Conservation (phyloP, 2,113 vertebrate species). For the Arizona elegans region DNA sequence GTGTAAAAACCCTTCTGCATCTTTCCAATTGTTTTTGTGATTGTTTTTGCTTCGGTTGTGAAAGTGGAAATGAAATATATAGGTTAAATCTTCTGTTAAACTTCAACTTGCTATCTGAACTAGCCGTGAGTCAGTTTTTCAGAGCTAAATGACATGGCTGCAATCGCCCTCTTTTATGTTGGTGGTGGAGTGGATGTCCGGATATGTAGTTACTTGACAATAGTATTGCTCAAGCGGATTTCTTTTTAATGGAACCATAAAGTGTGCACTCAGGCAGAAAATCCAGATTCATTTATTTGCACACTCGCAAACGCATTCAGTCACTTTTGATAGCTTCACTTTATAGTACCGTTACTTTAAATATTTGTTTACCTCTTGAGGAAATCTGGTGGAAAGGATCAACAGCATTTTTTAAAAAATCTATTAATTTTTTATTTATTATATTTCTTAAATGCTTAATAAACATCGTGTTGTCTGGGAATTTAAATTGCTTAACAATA, state of each 20-base stretch:
- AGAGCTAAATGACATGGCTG: background rate
- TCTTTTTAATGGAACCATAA: background rate
- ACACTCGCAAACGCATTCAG: background rate
- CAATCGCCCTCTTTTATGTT: background rate
- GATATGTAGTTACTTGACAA: background rate
- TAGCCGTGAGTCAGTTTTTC: background rate
- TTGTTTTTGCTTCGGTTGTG: background rate
- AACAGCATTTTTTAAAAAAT: background rate
- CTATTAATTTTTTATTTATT: too few relatives aligned
- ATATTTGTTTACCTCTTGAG: background rate
- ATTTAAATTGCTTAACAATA: too few relatives aligned
- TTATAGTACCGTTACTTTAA: background rate
- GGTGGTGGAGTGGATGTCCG: background rate
- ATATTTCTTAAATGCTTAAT: too few relatives aligned
- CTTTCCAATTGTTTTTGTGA: background rate
- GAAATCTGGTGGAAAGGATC: background rate
- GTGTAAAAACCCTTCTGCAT: background rate
- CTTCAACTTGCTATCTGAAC: background rate
- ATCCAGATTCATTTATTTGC: background rate
- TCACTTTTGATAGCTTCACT: background rate
- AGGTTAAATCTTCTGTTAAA: background rate
- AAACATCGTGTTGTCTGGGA: too few relatives aligned
- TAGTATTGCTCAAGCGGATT: background rate
- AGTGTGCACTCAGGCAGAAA: background rate
- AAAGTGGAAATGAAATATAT: background rate